phyloP scores from a whole-genome alignment of 2,113 vertebrate genomes.

The Ploceus nigricollis region DNA sequence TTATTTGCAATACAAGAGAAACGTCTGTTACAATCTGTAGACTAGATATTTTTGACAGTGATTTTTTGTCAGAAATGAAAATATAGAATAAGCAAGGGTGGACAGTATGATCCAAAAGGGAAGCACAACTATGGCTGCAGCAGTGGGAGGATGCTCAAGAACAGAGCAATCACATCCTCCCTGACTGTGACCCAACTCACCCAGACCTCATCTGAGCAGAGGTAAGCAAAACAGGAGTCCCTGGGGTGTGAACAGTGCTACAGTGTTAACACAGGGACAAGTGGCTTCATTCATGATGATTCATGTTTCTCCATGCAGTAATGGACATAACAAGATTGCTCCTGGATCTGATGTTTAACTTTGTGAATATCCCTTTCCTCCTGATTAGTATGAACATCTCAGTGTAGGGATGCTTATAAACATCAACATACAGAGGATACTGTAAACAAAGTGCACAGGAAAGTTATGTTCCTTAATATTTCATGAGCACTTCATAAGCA shows the following conservation, averaged over 20 bases:
- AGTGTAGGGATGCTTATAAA: not conserved
- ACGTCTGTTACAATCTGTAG: not conserved
- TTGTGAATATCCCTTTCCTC: not conserved
- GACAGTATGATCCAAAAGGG: not conserved
- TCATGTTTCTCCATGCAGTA: not conserved
- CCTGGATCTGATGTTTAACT: not conserved
- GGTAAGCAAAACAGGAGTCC: not conserved
- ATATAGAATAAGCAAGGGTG: not conserved
- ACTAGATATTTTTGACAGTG: not conserved
- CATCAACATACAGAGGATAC: not conserved
- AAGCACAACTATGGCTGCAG: constrained; percentile 1
- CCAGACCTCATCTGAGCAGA: not conserved
- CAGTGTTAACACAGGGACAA: not conserved
- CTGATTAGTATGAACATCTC: not conserved
- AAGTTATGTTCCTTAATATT: not conserved
- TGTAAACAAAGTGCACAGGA: not conserved
- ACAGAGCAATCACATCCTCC: not conserved
- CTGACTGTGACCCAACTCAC: not conserved
- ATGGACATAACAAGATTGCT: not conserved
- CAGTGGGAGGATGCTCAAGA: not conserved
- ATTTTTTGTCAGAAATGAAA: constrained; percentile 32
- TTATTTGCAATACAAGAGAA: not conserved
- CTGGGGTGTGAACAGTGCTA: not conserved
- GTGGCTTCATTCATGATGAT: not conserved
- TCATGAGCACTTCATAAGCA: not conserved